Conservation (phyloP, 2,113 vertebrate genomes). For the Neogobius melanostomus region DNA sequence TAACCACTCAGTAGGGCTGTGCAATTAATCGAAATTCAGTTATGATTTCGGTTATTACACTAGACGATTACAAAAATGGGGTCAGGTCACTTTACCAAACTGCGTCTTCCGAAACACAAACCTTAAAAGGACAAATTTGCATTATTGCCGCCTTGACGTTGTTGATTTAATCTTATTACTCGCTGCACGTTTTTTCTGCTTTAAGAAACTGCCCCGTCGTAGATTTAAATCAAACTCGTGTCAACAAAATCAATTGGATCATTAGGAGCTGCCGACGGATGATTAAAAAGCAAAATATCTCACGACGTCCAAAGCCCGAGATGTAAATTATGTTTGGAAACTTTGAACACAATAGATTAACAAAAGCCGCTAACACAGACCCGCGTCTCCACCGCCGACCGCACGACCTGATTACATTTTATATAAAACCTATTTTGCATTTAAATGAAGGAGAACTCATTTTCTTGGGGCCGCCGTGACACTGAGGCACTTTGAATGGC, state of each 20-base stretch:
- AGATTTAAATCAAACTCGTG: constrained; percentile 24
- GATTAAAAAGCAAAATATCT: constrained; percentile 3
- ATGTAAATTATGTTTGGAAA: constrained; percentile 13
- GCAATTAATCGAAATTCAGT: no score
- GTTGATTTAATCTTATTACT: constrained; percentile 31
- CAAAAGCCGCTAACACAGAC: constrained; percentile 7
- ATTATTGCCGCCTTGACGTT: no score
- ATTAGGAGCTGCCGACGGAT: constrained; percentile 17
- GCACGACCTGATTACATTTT: constrained; percentile 56
- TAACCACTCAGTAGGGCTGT: no score
- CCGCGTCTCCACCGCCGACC: constrained; percentile 5
- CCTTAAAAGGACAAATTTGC: no score
- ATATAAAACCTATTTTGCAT: constrained; percentile 60
- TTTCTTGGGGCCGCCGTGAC: constrained; percentile 29
- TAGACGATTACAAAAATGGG: no score
- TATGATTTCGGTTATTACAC: no score
- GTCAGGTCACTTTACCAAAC: no score
- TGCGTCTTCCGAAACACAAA: no score
- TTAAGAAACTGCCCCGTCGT: constrained; percentile 9
- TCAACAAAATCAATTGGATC: constrained; percentile 31
- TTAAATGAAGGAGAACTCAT: constrained; percentile 54
- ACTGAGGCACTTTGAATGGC: constrained; percentile 36
- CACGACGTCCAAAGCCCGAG: background rate
- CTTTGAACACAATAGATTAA: constrained; percentile 15
- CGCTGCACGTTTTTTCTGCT: constrained; percentile 21